Evolutionary conservation across 2,888 invertebrate genomes (phyloP), one percentile per base, ranked within the genome.

Genomic region (Suillia variegata): DNA sequence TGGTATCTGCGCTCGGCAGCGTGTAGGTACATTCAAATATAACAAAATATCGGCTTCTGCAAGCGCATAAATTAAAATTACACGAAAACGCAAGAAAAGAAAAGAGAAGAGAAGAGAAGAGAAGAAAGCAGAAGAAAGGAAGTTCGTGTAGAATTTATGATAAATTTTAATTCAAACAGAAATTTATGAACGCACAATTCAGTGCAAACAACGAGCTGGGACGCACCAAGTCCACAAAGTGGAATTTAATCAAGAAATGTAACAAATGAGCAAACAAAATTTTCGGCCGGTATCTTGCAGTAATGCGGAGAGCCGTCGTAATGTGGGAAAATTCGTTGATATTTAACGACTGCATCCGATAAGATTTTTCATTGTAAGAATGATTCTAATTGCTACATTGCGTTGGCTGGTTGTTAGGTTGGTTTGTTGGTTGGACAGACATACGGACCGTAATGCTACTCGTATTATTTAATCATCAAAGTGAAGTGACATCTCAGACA

Each of bases 381-480:
- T 15, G n/a, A 13, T 45, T 54, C 26, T 45, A 54, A 54, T 54
- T 54, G 47, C 31, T 54, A 45, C 54, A 34, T 15, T 54, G 53
- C 38, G 34, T 12, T 5, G 21, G 52, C n/a, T 51, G 52, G 15
- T 26, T 26, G 26, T 26, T n/a, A n/a, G n/a, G n/a, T n/a, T n/a
- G n/a, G n/a, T n/a, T n/a, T n/a, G n/a, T n/a, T n/a, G n/a, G n/a
- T n/a, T n/a, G n/a, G n/a, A n/a, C n/a, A n/a, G n/a, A n/a, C n/a
- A n/a, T n/a, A n/a, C n/a, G n/a, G n/a, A n/a, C n/a, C 2, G 24
- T 50, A 8, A 52, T 20, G 10, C 17, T 47, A 54, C 45, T 26
- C 18, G 24, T 54, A 49, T 56, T 49, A 56, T 56, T 56, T 38
- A 56, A 49, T 49, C 49, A 56, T 34, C 49, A 56, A 22, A 54